These are phyloP conservation scores for Phalacrocorax carbo DNA, from an alignment of 2,113 vertebrate genomes.

Conservation along the genomic window DNA sequence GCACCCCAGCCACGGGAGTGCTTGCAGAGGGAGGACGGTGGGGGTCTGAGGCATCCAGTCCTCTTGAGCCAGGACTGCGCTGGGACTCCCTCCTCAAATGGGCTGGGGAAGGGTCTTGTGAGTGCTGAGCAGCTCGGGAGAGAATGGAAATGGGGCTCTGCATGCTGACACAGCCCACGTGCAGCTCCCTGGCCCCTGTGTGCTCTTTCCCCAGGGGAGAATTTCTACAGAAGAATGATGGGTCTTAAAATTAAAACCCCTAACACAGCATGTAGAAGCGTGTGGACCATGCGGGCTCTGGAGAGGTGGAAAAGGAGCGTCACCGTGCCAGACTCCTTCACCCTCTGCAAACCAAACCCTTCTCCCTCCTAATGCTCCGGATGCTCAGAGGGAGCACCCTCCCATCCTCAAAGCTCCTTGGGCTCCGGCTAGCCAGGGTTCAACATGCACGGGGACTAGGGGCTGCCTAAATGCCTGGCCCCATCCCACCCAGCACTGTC, in stretches of 20 bases:
- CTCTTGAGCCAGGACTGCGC: neutral
- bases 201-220: neutral
- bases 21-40: neutral
- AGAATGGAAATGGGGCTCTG: neutral
- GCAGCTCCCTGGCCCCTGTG: neutral
- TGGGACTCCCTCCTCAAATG: neutral
- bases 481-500: too few relatives aligned
- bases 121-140: neutral
- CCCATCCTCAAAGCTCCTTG: fast-evolving
- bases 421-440: neutral
- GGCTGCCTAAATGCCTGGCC: neutral
- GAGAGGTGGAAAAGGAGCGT: neutral
- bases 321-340: neutral
- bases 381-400: neutral
- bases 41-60: neutral
- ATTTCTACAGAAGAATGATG: neutral
- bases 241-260: neutral
- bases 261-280: fast-evolving
- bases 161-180: neutral
- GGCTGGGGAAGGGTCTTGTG: neutral
- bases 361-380: neutral
- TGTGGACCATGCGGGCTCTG: fast-evolving
- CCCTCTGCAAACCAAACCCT: neutral
- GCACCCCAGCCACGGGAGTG: fast-evolving
- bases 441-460: neutral